A percentile compares a stretch with the other conserved stretches of the same genome.
phyloP scores from a whole-genome alignment of 2,888 invertebrate genomes.

The Amphipoea oculea region DNA sequence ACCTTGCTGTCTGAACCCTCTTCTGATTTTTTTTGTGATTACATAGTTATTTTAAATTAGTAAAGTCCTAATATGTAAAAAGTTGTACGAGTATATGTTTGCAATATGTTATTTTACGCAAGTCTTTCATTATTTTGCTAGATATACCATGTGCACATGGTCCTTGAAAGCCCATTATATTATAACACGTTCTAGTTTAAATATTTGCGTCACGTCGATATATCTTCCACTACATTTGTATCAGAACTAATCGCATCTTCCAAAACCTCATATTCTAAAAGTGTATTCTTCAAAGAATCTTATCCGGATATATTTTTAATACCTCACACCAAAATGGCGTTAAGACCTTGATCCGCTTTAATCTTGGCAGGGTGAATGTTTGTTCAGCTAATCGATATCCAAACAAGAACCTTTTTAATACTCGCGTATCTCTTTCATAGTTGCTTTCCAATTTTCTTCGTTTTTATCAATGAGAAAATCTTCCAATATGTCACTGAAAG shows the following conservation, averaged over 20 bases:
- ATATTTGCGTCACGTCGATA: conserved; percentile 28
- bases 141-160: conserved; percentile 19
- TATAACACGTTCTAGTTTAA: conserved; percentile 36
- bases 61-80: background rate
- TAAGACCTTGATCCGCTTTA: conserved; percentile 54
- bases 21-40: conserved; percentile 4
- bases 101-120: background rate
- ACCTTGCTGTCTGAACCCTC: background rate
- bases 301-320: conserved; percentile 8
- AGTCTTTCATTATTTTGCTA: conserved; percentile 29
- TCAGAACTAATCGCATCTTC: conserved; percentile 11
- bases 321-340: conserved; percentile 27
- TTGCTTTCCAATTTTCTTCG: conserved; percentile 21
- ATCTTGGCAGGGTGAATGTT: conserved; percentile 53
- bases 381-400: conserved; percentile 53
- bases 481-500: background rate
- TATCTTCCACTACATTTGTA: conserved; percentile 27
- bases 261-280: background rate
- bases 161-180: conserved; percentile 33
- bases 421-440: background rate
- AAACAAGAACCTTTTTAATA: conserved; percentile 38
- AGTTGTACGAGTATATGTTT: background rate
- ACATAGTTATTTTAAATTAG: background rate
- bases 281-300: background rate
- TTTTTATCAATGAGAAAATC: conserved; percentile 21